A percentile compares a stretch with the other conserved stretches of the same genome.
Conservation (phyloP, 2,113 vertebrate genomes). For the Cottus gobio region DNA sequence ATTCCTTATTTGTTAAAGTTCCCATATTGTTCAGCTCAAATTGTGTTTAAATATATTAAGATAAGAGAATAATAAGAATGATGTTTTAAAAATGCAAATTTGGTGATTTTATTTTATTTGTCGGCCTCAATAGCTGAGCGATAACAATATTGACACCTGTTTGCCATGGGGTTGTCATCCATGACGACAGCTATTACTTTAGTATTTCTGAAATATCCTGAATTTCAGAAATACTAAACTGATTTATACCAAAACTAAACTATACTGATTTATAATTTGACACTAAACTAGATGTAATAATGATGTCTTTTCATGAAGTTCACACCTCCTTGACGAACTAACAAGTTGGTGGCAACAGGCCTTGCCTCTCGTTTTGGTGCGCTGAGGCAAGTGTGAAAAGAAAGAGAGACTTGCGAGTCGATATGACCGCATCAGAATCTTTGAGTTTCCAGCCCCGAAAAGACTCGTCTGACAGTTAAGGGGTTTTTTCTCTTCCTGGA, state of each 20-base stretch:
- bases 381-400: slow-evolving; percentile 53
- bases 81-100: neutral
- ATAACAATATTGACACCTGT: neutral
- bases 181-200: too few species aligned
- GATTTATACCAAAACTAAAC: too few species aligned
- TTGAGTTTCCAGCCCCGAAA: neutral
- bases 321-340: neutral
- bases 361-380: too few species aligned
- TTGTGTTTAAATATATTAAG: neutral
- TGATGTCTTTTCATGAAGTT: neutral
- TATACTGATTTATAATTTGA: neutral
- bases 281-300: neutral
- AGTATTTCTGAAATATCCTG: too few species aligned
- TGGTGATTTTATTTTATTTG: neutral
- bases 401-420: neutral
- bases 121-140: neutral
- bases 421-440: neutral
- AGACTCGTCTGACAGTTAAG: neutral
- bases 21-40: neutral
- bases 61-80: neutral
- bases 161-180: too few species aligned
- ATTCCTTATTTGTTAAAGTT: neutral
- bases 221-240: too few species aligned
- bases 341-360: neutral
- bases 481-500: slow-evolving; percentile 4